Conservation (phyloP, 2,797 vertebrate genomes). For the Cebuella pygmaea region DNA sequence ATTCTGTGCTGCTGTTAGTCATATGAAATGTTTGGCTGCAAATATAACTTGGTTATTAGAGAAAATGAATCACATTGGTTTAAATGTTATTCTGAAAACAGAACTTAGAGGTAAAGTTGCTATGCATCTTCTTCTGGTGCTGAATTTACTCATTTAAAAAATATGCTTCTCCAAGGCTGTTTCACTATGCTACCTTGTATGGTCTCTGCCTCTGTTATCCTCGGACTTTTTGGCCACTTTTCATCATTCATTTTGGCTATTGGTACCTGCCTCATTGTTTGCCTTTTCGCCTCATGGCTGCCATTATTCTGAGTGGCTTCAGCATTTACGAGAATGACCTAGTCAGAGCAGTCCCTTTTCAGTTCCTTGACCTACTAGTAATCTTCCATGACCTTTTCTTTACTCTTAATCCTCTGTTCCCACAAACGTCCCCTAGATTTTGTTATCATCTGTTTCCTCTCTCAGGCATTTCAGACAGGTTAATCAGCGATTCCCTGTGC, state of each 20-base stretch:
- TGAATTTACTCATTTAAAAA: not conserved
- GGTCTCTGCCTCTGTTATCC: not conserved
- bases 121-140: not conserved
- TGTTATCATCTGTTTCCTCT: not conserved
- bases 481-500: not conserved
- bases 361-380: not conserved
- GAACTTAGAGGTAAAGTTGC: not conserved
- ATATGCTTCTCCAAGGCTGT: not conserved
- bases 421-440: not conserved
- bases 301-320: not conserved
- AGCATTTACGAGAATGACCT: not conserved
- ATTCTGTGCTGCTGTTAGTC: not conserved
- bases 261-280: not conserved
- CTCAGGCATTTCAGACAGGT: not conserved
- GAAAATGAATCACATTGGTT: not conserved
- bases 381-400: not conserved
- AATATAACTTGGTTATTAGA: not conserved
- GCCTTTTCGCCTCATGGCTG: not conserved
- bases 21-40: not conserved
- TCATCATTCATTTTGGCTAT: not conserved
- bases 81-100: not conserved
- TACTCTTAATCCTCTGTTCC: not conserved
- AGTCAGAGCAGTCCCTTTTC: not conserved
- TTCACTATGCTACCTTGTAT: rapidly evolving
- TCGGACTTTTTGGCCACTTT: not conserved